Evolutionary conservation across 2,113 vertebrate genomes (phyloP).

Genomic region (Gallinago undulata): DNA sequence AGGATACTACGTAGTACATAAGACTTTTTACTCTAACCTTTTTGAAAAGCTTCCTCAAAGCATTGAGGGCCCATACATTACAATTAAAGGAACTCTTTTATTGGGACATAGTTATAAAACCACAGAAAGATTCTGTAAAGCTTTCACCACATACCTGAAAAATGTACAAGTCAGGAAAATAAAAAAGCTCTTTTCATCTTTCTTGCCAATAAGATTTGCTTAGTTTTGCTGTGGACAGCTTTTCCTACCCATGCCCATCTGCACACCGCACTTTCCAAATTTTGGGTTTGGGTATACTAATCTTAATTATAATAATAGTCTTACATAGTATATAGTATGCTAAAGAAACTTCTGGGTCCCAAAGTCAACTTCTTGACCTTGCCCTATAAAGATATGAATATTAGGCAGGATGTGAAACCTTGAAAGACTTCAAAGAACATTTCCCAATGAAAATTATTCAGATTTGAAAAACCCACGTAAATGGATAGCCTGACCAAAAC

Average conservation of each 20-base stretch:
- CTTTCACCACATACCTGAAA: neutral
- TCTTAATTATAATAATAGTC: neutral
- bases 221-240: neutral
- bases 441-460: neutral
- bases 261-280: neutral
- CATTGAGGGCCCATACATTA: neutral
- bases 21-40: neutral
- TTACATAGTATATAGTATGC: neutral
- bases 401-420: neutral
- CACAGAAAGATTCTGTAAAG: neutral
- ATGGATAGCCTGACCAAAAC: neutral
- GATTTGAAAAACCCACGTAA: neutral
- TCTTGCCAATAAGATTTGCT: neutral
- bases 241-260: neutral
- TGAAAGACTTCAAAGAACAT: neutral
- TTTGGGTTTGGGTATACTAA: neutral
- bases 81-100: neutral
- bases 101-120: neutral
- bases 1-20: neutral
- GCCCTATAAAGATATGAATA: neutral
- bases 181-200: neutral
- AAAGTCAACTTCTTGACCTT: neutral
- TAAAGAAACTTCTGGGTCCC: neutral
- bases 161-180: neutral
- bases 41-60: slow-evolving; percentile 7